phyloP scores from a whole-genome alignment of 2,888 invertebrate species.

The Stictocephala bisonia region DNA sequence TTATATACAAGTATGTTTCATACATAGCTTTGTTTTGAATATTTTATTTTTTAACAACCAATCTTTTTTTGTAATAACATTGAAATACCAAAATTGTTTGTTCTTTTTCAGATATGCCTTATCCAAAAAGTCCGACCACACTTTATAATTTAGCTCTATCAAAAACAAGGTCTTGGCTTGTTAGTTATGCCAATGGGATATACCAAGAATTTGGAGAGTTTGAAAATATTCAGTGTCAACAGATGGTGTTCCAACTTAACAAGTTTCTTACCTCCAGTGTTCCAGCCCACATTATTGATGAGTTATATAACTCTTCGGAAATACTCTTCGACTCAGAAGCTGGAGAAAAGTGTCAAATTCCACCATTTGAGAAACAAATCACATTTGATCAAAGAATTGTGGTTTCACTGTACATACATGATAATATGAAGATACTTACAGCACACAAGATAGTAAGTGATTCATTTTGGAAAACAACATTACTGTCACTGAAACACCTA shows the following conservation, averaged over 20 bases:
- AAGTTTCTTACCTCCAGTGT: conserved; percentile 15
- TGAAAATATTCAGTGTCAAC: conserved; percentile 3
- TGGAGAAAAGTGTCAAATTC: neutral
- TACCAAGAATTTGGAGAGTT: conserved; percentile 1
- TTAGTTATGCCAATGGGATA: neutral
- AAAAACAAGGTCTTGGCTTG: conserved; percentile 13
- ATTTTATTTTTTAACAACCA: too few relatives aligned
- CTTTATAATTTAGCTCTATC: conserved; percentile 36
- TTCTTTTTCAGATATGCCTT: conserved; percentile 38
- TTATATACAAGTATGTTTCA: too few relatives aligned
- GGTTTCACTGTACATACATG: conserved; percentile 33
- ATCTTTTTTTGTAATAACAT: too few relatives aligned
- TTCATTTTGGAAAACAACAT: conserved; percentile 37
- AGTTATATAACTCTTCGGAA: conserved; percentile 12
- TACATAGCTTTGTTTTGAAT: too few relatives aligned
- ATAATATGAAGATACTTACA: conserved; percentile 27
- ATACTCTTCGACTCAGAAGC: neutral
- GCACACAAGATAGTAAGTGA: conserved; percentile 33
- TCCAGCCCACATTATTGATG: conserved; percentile 20
- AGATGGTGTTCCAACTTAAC: neutral
- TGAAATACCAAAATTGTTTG: too few relatives aligned
- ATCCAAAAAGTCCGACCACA: conserved; percentile 15
- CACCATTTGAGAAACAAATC: conserved; percentile 14
- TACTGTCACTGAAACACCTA: conserved; percentile 31
- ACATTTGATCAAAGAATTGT: conserved; percentile 26